Evolutionary conservation across 92 coral and sea anemone species (phyloP), one percentile per base, ranked within the genome.

Genomic region (Paragorgia papillata): DNA sequence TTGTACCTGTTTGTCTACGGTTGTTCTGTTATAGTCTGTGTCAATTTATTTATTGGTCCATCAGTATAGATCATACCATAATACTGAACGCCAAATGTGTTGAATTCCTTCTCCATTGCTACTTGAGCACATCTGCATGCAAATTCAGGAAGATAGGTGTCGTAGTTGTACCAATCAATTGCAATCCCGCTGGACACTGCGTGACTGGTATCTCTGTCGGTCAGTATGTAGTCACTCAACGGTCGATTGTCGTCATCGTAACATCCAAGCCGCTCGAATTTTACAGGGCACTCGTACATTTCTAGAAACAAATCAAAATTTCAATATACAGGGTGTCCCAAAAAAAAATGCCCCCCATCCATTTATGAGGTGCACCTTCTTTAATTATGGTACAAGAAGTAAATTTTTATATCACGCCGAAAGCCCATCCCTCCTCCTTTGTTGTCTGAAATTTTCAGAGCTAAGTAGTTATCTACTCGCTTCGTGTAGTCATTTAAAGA

Each of bases 111-210:
- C n/a, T 64, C 82, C 40, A 84, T 82, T 0, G 89, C 93, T 39
- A 54, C 28, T 62, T 88, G 59, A 9, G 97, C 97, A 56, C 97
- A 93, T 35, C 92, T 81, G 30, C 97, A 93, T 28, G 86, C 90
- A 15, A 90, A 70, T 22, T 79, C 67, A 10, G 91, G 96, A 57
- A 90, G 31, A 62, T 85, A 93, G 12, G 73, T 83, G 30, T 90
- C 96, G 92, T 90, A 93, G 84, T 93, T 90, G 7, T 90, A 34
- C 97, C 97, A 93, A 73, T 93, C 93, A 30, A 93, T 82, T 0
- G 67, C 13, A 9, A 43, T 57, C 1, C 89, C 87, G 26, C 90
- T 82, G 85, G 44, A 89, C 51, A 84, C 85, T 21, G 28, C 19
- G 0, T 29, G 19, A 21, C 60, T 43, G 2, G 43, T 26, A 57